These are phyloP conservation scores for Mus spretus DNA, from an alignment of 2,797 vertebrate species.

Conservation along the genomic window DNA sequence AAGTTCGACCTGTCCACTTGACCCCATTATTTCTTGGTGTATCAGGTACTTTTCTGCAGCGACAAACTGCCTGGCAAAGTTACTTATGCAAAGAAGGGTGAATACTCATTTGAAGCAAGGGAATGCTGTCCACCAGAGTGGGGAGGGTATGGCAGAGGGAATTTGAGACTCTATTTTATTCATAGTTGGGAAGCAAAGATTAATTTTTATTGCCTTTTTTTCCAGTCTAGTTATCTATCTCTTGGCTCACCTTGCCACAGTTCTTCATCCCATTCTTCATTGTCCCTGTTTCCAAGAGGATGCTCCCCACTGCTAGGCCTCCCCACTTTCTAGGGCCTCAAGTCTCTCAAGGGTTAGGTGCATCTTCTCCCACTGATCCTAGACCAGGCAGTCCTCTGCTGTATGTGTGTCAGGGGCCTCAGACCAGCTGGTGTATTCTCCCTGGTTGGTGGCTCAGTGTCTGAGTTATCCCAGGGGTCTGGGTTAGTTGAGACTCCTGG, in stretches of 20 bases:
- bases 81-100: not conserved
- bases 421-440: not conserved
- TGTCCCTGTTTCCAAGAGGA: not conserved
- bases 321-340: not conserved
- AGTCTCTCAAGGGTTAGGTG: not conserved
- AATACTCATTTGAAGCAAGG: fast-evolving
- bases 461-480: not conserved
- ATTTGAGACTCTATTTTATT: not conserved
- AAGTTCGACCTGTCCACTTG: not conserved
- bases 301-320: not conserved
- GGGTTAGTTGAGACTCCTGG: not conserved
- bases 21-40: not conserved
- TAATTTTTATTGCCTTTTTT: not conserved
- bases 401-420: not conserved
- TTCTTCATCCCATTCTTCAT: not conserved
- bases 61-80: not conserved
- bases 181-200: not conserved
- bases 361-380: not conserved
- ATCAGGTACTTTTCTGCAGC: not conserved
- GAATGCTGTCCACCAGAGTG: no score
- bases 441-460: not conserved
- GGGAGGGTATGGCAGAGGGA: not conserved
- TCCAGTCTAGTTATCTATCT: not conserved
- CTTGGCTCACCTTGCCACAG: not conserved
- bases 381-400: not conserved